Percentiles rank a stretch among this genome's conserved stretches.
Evolutionary conservation across 2,888 invertebrate species (phyloP).

Genomic region (Metellina segmentata): DNA sequence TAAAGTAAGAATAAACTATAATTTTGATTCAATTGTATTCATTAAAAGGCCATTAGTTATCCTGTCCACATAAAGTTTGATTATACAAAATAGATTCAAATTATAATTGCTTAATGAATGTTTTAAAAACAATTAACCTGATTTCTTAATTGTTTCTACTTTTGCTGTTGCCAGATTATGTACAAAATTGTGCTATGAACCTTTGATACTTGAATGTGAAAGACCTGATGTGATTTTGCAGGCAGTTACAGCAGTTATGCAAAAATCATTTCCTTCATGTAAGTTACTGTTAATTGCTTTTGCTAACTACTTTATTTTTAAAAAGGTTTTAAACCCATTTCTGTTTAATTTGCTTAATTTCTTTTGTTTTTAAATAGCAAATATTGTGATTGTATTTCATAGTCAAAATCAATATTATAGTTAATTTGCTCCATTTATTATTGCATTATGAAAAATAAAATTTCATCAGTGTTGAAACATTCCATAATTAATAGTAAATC

Average conservation of each 20-base stretch:
- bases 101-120: neutral
- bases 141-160: no score
- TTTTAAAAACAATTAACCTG: neutral
- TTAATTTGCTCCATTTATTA: no score
- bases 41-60: neutral
- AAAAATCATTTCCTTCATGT: neutral
- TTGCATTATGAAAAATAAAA: no score
- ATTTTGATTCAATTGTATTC: no score
- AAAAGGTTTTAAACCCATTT: no score
- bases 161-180: constrained; percentile 5
- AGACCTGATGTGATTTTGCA: constrained; percentile 1
- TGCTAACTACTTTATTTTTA: neutral
- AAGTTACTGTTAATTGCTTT: neutral
- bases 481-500: no score
- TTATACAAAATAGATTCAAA: neutral
- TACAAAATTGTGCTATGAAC: constrained; percentile 22
- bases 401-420: no score
- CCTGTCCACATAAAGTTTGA: no score
- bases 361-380: no score
- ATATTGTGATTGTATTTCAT: no score
- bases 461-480: no score
- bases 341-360: no score
- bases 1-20: constrained; percentile 8
- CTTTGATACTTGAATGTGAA: constrained; percentile 12
- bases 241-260: neutral